A percentile compares a stretch with the other conserved stretches of the same genome.
phyloP scores from a whole-genome alignment of 35 echinoderm and acorn worm genomes.

The Diadema setosum region DNA sequence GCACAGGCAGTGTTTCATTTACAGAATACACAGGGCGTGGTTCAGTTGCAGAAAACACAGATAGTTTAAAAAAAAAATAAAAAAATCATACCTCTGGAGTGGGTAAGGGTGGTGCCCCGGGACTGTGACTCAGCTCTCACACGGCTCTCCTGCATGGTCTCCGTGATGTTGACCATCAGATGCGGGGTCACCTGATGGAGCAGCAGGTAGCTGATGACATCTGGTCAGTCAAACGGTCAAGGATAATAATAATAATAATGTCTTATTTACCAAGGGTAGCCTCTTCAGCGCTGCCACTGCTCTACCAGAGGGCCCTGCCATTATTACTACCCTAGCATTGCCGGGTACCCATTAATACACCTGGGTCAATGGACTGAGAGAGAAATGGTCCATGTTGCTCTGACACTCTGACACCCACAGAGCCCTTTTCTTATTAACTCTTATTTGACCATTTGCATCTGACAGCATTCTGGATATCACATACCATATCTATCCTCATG shows the following conservation, averaged over 20 bases:
- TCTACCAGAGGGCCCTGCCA: too few species aligned
- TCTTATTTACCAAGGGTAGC: neutral
- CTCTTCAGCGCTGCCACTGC: neutral
- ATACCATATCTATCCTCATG: too few species aligned
- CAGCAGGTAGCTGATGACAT: constrained; percentile 81
- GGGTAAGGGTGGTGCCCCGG: neutral
- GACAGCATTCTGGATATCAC: neutral
- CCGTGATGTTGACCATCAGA: constrained; percentile 57
- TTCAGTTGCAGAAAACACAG: too few species aligned
- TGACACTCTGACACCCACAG: neutral
- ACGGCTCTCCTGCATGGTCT: constrained; percentile 51
- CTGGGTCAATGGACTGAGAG: neutral
- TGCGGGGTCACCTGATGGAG: constrained; percentile 65
- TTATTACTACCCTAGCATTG: too few species aligned
- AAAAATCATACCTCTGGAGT: too few species aligned
- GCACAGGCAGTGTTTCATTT: neutral
- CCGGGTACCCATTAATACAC: too few species aligned
- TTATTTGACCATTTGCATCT: neutral
- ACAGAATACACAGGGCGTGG: neutral
- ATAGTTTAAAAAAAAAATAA: too few species aligned
- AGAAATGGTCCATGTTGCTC: neutral
- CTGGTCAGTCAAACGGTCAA: constrained; percentile 3
- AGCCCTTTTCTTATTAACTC: neutral
- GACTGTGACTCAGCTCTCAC: constrained; percentile 9
- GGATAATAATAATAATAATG: neutral